These are phyloP conservation scores for Synergus gifuensis DNA, from an alignment of 2,888 invertebrate species.

Conservation along the genomic window DNA sequence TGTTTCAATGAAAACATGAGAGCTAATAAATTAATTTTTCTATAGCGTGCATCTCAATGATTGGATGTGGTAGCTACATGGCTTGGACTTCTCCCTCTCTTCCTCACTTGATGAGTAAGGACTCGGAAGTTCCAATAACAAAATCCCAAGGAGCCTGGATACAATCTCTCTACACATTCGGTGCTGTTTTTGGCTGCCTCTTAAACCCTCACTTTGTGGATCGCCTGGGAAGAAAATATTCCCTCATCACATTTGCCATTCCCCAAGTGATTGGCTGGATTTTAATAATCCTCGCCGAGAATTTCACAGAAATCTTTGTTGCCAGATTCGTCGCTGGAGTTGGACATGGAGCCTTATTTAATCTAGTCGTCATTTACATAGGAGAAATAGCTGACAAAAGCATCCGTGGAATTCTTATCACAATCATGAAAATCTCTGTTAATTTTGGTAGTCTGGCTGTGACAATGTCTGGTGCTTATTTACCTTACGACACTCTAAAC, in stretches of 20 bases:
- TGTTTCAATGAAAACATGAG: not conserved
- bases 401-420: conserved; percentile 80
- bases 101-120: conserved; percentile 63
- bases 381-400: conserved; percentile 81
- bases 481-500: conserved; percentile 79
- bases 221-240: conserved; percentile 68
- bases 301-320: conserved; percentile 68
- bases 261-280: conserved; percentile 69
- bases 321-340: conserved; percentile 78
- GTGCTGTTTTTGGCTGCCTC: conserved; percentile 66
- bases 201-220: conserved; percentile 66
- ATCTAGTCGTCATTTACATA: conserved; percentile 80
- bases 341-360: conserved; percentile 77
- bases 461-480: conserved; percentile 75
- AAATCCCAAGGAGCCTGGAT: conserved; percentile 69
- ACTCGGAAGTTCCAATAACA: conserved; percentile 65
- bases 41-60: conserved; percentile 67
- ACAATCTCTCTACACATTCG: conserved; percentile 68
- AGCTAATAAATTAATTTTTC: conserved; percentile 26
- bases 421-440: conserved; percentile 79
- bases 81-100: conserved; percentile 72
- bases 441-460: conserved; percentile 75
- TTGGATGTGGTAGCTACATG: conserved; percentile 68
- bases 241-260: conserved; percentile 65
- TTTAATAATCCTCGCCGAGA: conserved; percentile 64